Evolutionary conservation across 30 jellyfish, hydroid and myxozoan genomes (phyloP), one percentile per base, ranked within the genome.

Genomic region (Aurelia aurita complex sp. Pacific): DNA sequence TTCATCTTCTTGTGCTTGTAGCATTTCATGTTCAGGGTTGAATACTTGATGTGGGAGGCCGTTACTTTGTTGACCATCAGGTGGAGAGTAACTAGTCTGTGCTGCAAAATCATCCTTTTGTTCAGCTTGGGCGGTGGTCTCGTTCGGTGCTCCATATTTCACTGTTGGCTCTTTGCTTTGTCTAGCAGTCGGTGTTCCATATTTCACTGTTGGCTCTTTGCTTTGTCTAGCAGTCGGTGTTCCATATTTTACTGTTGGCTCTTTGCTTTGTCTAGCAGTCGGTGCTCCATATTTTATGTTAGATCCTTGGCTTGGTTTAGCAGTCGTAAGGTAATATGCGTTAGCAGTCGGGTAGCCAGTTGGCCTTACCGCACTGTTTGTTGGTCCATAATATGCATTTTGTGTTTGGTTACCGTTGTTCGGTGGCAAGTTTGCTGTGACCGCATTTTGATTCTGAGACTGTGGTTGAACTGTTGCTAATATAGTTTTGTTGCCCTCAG

Each of bases 41-140:
- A 84, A 84, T 5, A 84, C 87, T 72, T 84, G 87, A 40, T 84
- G 87, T 14, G 93, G 87, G 14, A 84, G 79, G 19, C 34, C 93
- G 42, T 16, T 69, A 32, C 46, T 81, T 52, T 57, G 69, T 81
- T 67, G 78, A 9, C 42, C 69, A 36, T 53, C 38, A 4, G 35
- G 71, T 54, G 53, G 73, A 1, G 43, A 4, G 23, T 50, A 71
- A 4, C 17, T 75, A 23, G 29, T 33, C 76, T 73, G 87, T 1
- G 64, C 53, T 10, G 87, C 87, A 17, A 73, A 63, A 3, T 53
- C 81, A 32, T 74, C 93, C 46, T 84, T 84, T 34, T 77, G 80
- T 77, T 84, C 82, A 23, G 76, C 87, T 14, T 50, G 59, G 60
- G 9, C 87, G 5, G 82, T 84, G 0, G 74, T 71, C 32, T 79